Percentiles rank a stretch among this genome's conserved stretches.
phyloP scores from a whole-genome alignment of 1,140 invertebrate species.

The Atta colombica region DNA sequence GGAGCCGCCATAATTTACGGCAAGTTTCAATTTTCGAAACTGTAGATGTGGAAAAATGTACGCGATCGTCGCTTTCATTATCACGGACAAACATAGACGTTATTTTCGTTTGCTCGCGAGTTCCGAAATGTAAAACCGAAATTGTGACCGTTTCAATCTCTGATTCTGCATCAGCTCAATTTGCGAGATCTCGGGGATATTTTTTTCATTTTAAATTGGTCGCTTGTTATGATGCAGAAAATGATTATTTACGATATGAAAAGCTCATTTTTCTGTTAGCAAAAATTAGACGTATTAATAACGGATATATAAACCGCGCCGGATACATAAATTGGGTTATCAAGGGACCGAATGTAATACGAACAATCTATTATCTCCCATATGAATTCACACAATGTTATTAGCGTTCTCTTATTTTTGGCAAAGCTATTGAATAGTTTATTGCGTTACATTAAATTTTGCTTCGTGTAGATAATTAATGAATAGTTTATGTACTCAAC shows the following conservation, averaged over 20 bases:
- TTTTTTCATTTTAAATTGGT: background rate
- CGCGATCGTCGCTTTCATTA: slow-evolving; percentile 42
- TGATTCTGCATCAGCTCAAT: background rate
- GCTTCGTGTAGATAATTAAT: slow-evolving; percentile 6
- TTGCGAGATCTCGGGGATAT: slow-evolving; percentile 10
- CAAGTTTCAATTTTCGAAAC: slow-evolving; percentile 17
- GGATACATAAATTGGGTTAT: background rate
- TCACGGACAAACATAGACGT: slow-evolving; percentile 25
- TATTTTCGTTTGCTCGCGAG: slow-evolving; percentile 13
- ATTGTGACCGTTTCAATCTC: slow-evolving; percentile 21
- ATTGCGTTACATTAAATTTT: slow-evolving; percentile 45
- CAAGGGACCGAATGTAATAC: background rate
- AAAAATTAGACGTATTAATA: slow-evolving; percentile 19
- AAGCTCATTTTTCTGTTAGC: background rate
- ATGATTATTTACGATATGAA: background rate
- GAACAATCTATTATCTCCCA: slow-evolving; percentile 36
- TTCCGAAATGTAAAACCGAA: slow-evolving; percentile 29
- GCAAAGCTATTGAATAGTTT: slow-evolving; percentile 38
- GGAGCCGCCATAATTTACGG: slow-evolving; percentile 25
- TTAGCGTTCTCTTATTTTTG: slow-evolving; percentile 45
- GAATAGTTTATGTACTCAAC: slow-evolving; percentile 11
- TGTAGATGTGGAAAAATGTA: slow-evolving; percentile 6
- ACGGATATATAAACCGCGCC: background rate
- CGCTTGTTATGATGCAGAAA: background rate
- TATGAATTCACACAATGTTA: slow-evolving; percentile 41